These are phyloP conservation scores for Apamea monoglypha DNA, from an alignment of 2,888 invertebrate genomes.

Conservation along the genomic window DNA sequence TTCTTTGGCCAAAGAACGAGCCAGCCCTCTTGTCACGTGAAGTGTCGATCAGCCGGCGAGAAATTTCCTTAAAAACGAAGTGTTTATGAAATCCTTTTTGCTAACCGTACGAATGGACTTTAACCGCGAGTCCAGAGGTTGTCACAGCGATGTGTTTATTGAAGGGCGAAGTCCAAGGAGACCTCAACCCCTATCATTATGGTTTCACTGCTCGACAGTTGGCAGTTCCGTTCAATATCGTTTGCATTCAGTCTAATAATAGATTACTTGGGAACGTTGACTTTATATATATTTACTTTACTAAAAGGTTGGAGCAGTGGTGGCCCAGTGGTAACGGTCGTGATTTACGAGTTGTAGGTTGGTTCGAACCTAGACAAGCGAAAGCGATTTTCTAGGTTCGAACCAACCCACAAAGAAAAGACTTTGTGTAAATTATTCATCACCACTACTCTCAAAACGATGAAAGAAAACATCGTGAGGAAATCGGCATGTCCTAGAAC, in stretches of 20 bases:
- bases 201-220: constrained; percentile 20
- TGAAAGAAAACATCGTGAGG: no score
- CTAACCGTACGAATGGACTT: constrained; percentile 68
- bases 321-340: background rate
- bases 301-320: background rate
- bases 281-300: background rate
- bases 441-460: background rate
- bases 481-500: background rate
- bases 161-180: constrained; percentile 61
- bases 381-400: background rate
- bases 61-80: no score
- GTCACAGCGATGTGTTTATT: constrained; percentile 39
- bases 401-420: background rate
- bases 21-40: no score
- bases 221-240: constrained; percentile 17
- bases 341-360: background rate
- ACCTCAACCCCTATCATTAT: constrained; percentile 20
- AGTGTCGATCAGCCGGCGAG: no score
- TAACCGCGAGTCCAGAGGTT: constrained; percentile 66
- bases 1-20: no score
- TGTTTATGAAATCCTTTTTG: constrained; percentile 3
- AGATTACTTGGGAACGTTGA: constrained; percentile 5
- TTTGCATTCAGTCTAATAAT: constrained; percentile 13
- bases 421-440: background rate
- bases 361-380: no score